phyloP scores from a whole-genome alignment of 2,113 vertebrate genomes.

The Phylloscopus whistleri region DNA sequence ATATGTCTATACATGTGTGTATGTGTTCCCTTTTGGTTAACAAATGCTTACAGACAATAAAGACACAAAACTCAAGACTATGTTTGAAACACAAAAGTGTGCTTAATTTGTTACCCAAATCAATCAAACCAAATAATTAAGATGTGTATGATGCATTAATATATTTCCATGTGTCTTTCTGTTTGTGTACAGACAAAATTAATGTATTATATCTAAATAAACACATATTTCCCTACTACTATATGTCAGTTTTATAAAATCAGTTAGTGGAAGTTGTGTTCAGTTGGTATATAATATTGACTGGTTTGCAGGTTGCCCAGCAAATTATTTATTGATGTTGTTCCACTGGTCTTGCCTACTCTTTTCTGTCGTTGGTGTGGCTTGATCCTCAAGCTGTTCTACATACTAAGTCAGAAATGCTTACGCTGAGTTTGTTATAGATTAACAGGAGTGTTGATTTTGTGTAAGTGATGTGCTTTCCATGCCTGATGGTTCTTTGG shows the following conservation, averaged over 20 bases:
- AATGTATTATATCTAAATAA: background rate
- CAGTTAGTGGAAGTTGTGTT: background rate
- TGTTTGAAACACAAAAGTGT: background rate
- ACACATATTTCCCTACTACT: background rate
- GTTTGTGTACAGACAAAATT: background rate
- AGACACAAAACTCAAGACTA: background rate
- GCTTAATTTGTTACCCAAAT: background rate
- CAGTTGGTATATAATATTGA: background rate
- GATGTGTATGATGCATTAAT: background rate
- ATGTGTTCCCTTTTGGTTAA: background rate
- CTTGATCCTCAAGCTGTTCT: background rate
- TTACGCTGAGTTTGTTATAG: background rate
- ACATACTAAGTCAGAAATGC: background rate
- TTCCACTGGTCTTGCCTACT: background rate
- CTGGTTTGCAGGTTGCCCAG: background rate
- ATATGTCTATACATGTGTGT: background rate
- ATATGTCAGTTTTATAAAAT: background rate
- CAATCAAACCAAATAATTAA: background rate
- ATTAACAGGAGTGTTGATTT: background rate
- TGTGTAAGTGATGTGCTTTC: background rate
- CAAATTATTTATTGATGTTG: background rate
- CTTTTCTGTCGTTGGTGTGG: background rate
- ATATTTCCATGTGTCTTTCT: background rate
- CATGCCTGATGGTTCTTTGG: background rate
- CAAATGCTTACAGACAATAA: background rate